phyloP scores from a whole-genome alignment of 2,113 vertebrate genomes.

The Oncorhynchus clarkii region DNA sequence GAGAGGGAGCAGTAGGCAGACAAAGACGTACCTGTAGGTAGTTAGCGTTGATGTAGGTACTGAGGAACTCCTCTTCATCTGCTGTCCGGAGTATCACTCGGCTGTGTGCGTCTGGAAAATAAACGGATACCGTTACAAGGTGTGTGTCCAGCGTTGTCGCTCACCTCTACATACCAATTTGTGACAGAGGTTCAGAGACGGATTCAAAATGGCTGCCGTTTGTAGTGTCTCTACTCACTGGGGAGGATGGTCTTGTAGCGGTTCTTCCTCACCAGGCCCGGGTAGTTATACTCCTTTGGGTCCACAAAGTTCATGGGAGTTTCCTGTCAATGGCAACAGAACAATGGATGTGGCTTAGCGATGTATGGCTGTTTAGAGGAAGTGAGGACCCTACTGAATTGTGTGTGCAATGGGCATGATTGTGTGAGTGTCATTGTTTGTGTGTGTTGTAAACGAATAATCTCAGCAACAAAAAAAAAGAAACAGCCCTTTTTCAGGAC shows the following conservation, averaged over 20 bases:
- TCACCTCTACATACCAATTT: too few species aligned
- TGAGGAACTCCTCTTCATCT: conserved; percentile 91
- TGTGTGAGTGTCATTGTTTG: too few species aligned
- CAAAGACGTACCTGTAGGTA: conserved; percentile 71
- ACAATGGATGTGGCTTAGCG: conserved; percentile 20
- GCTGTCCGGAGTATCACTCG: conserved; percentile 90
- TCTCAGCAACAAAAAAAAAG: too few species aligned
- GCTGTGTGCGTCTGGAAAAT: conserved; percentile 91
- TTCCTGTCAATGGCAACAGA: conserved; percentile 75
- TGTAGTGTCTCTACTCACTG: conserved; percentile 78
- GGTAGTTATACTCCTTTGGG: conserved; percentile 96
- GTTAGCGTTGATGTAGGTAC: conserved; percentile 96
- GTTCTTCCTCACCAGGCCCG: conserved; percentile 96
- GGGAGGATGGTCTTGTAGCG: conserved; percentile 98
- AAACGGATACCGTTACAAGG: not conserved
- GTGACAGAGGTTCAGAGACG: too few species aligned
- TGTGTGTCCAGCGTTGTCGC: too few species aligned
- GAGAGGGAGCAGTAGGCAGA: too few species aligned
- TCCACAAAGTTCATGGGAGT: conserved; percentile 99
- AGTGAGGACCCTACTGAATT: too few species aligned
- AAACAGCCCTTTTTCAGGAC: too few species aligned
- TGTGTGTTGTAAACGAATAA: too few species aligned
- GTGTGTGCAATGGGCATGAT: too few species aligned
- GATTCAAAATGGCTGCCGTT: too few species aligned
- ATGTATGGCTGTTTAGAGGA: not conserved